Evolutionary conservation across 2,888 invertebrate species (phyloP).

Genomic region (Lycia hirtaria): DNA sequence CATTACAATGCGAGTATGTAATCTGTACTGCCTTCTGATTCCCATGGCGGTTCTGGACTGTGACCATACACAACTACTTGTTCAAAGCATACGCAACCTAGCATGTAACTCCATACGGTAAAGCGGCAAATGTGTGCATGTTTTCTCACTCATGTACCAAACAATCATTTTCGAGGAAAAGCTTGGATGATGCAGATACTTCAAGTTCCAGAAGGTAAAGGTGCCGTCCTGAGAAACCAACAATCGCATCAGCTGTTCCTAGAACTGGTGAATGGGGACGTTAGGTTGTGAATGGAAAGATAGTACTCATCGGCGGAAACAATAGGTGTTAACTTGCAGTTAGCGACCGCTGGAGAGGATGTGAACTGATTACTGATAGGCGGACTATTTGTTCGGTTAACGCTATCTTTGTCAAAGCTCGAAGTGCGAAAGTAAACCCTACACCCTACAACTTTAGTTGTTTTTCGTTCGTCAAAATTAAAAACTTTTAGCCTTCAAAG

Average conservation of each 20-base stretch:
- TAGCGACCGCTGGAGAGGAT: conserved; percentile 61
- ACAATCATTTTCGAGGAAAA: conserved; percentile 40
- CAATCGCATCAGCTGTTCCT: conserved; percentile 67
- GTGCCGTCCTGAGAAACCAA: conserved; percentile 66
- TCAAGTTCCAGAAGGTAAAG: conserved; percentile 51
- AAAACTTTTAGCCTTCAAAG: conserved; percentile 15
- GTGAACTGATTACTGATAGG: conserved; percentile 61
- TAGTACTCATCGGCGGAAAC: conserved; percentile 63
- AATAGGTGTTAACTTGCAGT: conserved; percentile 70
- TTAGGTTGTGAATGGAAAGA: conserved; percentile 61
- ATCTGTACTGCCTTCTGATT: conserved; percentile 62
- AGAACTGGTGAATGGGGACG: conserved; percentile 61
- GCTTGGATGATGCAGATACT: conserved; percentile 50
- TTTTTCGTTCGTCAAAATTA: not conserved
- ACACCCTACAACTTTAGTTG: not conserved
- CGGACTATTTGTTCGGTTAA: conserved; percentile 34
- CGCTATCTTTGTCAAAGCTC: conserved; percentile 19
- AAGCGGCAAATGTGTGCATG: conserved; percentile 3
- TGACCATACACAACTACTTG: conserved; percentile 57
- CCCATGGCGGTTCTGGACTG: conserved; percentile 80
- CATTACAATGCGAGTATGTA: conserved; percentile 51
- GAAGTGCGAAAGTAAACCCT: conserved; percentile 12
- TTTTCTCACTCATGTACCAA: conserved; percentile 25
- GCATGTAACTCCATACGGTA: conserved; percentile 45
- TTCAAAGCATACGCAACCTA: conserved; percentile 52